Evolutionary conservation across 2,888 invertebrate genomes (phyloP), one percentile per base, ranked within the genome.

Genomic region (Eupelmus urozonus): DNA sequence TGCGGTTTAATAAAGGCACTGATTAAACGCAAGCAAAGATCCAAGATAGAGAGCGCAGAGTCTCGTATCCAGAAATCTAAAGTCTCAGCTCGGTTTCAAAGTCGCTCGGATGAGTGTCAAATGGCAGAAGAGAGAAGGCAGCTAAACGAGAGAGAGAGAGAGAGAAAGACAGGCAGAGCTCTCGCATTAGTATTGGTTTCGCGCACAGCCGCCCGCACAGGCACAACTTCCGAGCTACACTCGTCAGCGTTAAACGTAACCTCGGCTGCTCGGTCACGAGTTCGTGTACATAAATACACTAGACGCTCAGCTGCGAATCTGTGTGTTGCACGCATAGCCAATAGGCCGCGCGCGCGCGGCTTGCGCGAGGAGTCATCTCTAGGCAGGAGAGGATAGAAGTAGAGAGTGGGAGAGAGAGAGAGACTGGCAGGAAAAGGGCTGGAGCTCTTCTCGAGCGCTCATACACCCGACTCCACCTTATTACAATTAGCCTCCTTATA

Each of bases 401-500:
- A n/a, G n/a, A n/a, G n/a, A n/a, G 49, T 27, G 11, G 16, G n/a
- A 13, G 20, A 11, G 42, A 23, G 1, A 23, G 66, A 51, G 60
- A 18, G 4, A 60, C 65, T 23, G 76, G 69, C 29, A 76, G 74
- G 80, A 81, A 80, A 79, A 76, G 73, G 74, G 78, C 62, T 57
- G 76, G 63, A 69, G 77, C 73, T 72, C 67, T 65, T 72, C 76
- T 66, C 51, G 45, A 42, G n/a, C 57, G 60, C 79, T 45, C 74
- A 83, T 85, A 86, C 84, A 88, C 85, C 85, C 86, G 86, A 88
- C 87, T 88, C 87, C 84, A 85, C 85, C 87, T 88, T 87, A 88
- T 88, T 88, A 87, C 88, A 88, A 88, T 87, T 87, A 87, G 85
- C 85, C 85, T 87, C 87, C 86, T 87, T 86, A 86, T 87, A 85